Conservation (phyloP, 2,113 vertebrate genomes). For the Acanthisitta chloris region DNA sequence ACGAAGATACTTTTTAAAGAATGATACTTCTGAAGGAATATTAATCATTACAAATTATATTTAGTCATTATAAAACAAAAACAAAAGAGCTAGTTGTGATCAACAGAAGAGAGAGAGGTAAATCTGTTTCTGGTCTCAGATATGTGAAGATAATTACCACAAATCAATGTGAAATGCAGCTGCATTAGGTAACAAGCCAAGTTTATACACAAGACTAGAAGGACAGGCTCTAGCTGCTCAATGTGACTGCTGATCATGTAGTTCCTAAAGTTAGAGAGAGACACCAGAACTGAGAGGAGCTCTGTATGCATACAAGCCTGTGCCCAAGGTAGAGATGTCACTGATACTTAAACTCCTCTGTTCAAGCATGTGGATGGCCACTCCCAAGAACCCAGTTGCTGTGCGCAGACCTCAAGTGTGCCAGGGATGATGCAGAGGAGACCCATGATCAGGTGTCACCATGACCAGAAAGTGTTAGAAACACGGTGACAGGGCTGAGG, state of each 20-base stretch:
- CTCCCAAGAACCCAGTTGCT: not conserved
- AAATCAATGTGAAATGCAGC: not conserved
- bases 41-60: not conserved
- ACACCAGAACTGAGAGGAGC: not conserved
- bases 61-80: not conserved
- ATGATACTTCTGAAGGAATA: not conserved
- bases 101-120: not conserved
- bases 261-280: not conserved
- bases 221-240: not conserved
- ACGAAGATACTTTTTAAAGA: not conserved
- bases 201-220: not conserved
- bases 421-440: accelerated
- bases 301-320: not conserved
- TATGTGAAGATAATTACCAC: not conserved
- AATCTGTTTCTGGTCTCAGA: not conserved
- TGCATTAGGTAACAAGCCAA: not conserved
- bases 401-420: not conserved
- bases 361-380: too few relatives aligned
- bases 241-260: not conserved
- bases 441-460: too few relatives aligned
- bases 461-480: not conserved
- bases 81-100: not conserved
- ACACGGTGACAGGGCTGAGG: not conserved
- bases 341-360: not conserved
- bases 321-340: not conserved